A percentile compares a stretch with the other conserved stretches of the same genome.
phyloP scores from a whole-genome alignment of 2,797 vertebrate species.

The Schizothorax lantsangensis region DNA sequence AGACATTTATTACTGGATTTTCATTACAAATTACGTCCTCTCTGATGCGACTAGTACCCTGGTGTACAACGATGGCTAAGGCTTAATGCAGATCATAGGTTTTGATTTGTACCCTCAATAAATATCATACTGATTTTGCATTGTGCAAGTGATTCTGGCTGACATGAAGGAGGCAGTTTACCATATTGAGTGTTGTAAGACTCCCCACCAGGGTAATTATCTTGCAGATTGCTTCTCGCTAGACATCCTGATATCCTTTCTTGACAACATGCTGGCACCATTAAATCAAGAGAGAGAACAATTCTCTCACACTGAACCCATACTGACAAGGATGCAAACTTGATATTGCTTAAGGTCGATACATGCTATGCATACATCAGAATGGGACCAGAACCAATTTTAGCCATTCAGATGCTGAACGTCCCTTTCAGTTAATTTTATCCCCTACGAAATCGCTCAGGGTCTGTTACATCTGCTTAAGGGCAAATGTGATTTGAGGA shows the following conservation, averaged over 20 bases:
- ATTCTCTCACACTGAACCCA: slow-evolving; percentile 46
- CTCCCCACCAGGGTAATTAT: slow-evolving; percentile 60
- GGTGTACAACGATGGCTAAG: neutral
- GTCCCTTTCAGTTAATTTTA: slow-evolving; percentile 37
- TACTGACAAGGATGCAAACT: slow-evolving; percentile 52
- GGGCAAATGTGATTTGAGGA: slow-evolving; percentile 24
- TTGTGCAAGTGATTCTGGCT: slow-evolving; percentile 37
- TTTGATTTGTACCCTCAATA: slow-evolving; percentile 19
- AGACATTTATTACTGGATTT: slow-evolving; percentile 8
- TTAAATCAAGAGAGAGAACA: slow-evolving; percentile 57
- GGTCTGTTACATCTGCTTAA: slow-evolving; percentile 28
- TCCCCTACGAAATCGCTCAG: slow-evolving; percentile 17
- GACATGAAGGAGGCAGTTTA: slow-evolving; percentile 29
- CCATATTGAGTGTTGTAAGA: slow-evolving; percentile 57
- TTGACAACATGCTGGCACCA: slow-evolving; percentile 54
- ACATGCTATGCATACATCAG: slow-evolving; percentile 17
- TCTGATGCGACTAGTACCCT: neutral
- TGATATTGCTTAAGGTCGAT: slow-evolving; percentile 39
- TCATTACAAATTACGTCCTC: slow-evolving; percentile 7
- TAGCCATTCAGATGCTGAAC: slow-evolving; percentile 27
- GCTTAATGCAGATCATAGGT: slow-evolving; percentile 32
- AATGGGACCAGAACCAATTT: slow-evolving; percentile 1
- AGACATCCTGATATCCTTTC: slow-evolving; percentile 50
- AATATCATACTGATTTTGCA: slow-evolving; percentile 47
- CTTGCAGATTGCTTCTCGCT: slow-evolving; percentile 54